Evolutionary conservation across 1,140 invertebrate species (phyloP).

Genomic region (Eurosta solidaginis): DNA sequence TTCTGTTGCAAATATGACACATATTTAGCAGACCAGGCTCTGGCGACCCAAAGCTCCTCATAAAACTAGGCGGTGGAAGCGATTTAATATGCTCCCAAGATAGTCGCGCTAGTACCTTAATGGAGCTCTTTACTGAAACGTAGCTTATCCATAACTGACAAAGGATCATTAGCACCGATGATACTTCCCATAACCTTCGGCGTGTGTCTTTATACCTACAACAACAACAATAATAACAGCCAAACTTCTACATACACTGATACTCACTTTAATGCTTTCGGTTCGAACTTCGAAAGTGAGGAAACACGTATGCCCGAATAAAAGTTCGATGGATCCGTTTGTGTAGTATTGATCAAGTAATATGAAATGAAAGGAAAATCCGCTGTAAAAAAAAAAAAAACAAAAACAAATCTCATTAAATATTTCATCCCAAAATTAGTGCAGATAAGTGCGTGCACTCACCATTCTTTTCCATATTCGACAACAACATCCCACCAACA

Average conservation of each 20-base stretch:
- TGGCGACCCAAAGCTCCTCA: no score
- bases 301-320: conserved; percentile 81
- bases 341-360: conserved; percentile 84
- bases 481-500: conserved; percentile 78
- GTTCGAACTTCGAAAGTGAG: conserved; percentile 81
- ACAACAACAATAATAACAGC: background rate
- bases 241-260: background rate
- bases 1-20: no score
- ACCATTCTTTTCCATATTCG: conserved; percentile 87
- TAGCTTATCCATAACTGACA: no score
- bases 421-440: background rate
- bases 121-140: no score
- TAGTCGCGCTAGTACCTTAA: no score
- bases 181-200: no score
- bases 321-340: conserved; percentile 81
- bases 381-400: conserved; percentile 63
- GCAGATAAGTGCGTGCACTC: no score
- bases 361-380: conserved; percentile 91
- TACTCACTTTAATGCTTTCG: conserved; percentile 62
- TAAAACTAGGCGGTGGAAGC: no score
- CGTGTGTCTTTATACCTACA: background rate
- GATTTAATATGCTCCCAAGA: no score
- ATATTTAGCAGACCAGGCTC: no score
- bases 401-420: background rate
- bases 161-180: no score